phyloP scores from a whole-genome alignment of 2,113 vertebrate species.

The Falcunculus frontatus region DNA sequence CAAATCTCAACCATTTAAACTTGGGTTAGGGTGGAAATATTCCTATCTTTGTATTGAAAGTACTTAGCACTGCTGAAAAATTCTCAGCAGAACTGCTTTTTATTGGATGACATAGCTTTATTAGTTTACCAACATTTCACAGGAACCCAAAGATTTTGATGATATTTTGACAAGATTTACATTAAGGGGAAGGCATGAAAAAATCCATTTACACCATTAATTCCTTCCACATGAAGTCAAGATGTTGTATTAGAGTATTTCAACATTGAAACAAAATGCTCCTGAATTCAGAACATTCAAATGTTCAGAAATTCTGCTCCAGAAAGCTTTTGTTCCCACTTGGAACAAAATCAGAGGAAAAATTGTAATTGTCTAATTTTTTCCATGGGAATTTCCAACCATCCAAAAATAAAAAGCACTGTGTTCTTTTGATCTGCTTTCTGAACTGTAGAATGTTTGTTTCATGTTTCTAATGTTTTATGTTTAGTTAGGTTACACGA shows the following conservation, averaged over 20 bases:
- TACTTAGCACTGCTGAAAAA: not conserved
- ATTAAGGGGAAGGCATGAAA: not conserved
- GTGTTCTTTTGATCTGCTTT: not conserved
- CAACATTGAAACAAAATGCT: not conserved
- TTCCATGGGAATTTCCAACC: not conserved
- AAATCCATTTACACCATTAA: not conserved
- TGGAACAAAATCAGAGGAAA: not conserved
- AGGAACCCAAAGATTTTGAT: not conserved
- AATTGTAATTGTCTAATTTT: rapidly evolving
- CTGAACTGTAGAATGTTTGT: not conserved
- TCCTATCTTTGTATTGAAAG: not conserved
- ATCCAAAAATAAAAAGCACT: not conserved
- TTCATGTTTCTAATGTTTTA: not conserved
- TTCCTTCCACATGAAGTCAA: not conserved
- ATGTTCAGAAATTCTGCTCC: not conserved
- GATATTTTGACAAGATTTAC: not conserved
- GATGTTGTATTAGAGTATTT: not conserved
- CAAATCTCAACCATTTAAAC: not conserved
- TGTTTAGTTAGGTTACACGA: not conserved
- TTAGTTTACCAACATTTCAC: not conserved
- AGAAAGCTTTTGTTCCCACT: not conserved
- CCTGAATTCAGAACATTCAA: not conserved
- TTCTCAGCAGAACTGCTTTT: not conserved
- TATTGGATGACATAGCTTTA: not conserved
- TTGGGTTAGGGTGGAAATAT: not conserved